Evolutionary conservation across 2,888 invertebrate species (phyloP).

Genomic region (Brachypalpus laphriformis): DNA sequence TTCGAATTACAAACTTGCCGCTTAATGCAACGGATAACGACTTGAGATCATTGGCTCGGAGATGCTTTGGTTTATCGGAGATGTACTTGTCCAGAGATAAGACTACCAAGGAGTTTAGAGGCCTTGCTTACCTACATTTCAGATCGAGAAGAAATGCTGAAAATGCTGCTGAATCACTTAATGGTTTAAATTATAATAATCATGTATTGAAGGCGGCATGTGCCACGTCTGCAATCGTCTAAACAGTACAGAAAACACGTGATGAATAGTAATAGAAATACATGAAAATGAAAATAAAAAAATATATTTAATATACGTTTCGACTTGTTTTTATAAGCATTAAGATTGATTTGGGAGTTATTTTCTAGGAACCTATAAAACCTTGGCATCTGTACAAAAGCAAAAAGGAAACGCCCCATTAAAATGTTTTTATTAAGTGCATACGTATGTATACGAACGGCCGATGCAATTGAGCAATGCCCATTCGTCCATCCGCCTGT

Average conservation of each 20-base stretch:
- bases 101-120: slow-evolving; percentile 13
- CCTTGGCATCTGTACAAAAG: no score
- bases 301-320: no score
- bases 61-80: neutral
- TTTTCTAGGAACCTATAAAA: no score
- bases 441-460: no score
- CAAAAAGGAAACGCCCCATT: no score
- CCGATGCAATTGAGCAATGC: no score
- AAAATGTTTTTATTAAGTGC: no score
- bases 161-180: slow-evolving; percentile 16
- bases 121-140: slow-evolving; percentile 50
- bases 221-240: neutral
- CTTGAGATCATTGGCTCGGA: neutral
- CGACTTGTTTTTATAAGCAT: no score
- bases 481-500: no score
- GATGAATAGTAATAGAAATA: neutral
- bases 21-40: slow-evolving; percentile 6
- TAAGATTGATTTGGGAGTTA: no score
- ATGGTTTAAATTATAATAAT: slow-evolving; percentile 36
- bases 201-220: neutral
- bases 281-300: neutral
- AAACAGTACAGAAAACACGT: neutral
- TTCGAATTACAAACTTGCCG: slow-evolving; percentile 41
- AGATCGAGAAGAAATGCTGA: slow-evolving; percentile 24
- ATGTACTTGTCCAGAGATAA: slow-evolving; percentile 40